Conservation (phyloP, 64 coral and sea anemone genomes). For the Porites australiensis region DNA sequence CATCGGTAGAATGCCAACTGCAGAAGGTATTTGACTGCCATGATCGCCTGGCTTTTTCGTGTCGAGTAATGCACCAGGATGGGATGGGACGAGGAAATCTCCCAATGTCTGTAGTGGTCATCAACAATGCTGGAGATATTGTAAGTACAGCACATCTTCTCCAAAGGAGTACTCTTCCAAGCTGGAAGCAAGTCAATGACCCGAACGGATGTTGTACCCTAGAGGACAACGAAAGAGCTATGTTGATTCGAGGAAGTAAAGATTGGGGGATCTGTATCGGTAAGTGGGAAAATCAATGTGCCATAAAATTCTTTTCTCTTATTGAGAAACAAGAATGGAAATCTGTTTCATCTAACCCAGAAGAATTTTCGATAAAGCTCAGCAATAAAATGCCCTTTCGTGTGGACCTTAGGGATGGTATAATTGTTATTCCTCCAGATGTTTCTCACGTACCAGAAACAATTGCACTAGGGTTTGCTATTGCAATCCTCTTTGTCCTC, state of each 20-base stretch:
- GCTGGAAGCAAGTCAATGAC: background rate
- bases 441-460: constrained; percentile 43
- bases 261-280: constrained; percentile 66
- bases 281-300: constrained; percentile 30
- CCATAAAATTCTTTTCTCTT: constrained; percentile 34
- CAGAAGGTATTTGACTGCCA: constrained; percentile 31
- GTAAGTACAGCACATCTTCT: constrained; percentile 52
- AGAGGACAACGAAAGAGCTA: constrained; percentile 51
- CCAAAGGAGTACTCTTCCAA: constrained; percentile 26
- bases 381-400: background rate
- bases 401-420: constrained; percentile 28
- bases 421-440: constrained; percentile 24
- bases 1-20: constrained; percentile 38
- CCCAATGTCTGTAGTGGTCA: constrained; percentile 48
- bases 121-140: constrained; percentile 38
- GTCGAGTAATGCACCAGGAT: constrained; percentile 31
- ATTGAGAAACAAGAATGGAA: constrained; percentile 12
- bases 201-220: constrained; percentile 8
- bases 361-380: constrained; percentile 19
- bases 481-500: constrained; percentile 41
- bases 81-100: background rate
- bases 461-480: constrained; percentile 50
- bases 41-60: constrained; percentile 15
- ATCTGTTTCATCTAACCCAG: background rate
- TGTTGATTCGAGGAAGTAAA: constrained; percentile 64